A percentile compares a stretch with the other conserved stretches of the same genome.
phyloP scores from a whole-genome alignment of 2,797 vertebrate genomes.

The Karalla daura region DNA sequence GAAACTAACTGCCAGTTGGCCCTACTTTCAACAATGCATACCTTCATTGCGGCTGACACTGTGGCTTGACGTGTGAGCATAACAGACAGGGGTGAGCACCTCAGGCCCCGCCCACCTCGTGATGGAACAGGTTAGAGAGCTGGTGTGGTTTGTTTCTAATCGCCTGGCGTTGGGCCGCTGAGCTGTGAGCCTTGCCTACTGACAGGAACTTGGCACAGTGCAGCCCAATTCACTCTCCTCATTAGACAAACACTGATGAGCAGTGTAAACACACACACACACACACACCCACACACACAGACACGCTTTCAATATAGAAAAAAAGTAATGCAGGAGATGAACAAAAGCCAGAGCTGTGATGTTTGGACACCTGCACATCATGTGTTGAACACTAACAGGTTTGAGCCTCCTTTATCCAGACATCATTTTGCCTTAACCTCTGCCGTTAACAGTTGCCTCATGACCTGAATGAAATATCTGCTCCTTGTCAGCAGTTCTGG shows the following conservation, averaged over 20 bases:
- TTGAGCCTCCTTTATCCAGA: constrained; percentile 26
- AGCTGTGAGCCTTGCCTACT: constrained; percentile 52
- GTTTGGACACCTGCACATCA: constrained; percentile 81
- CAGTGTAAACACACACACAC: constrained; percentile 77
- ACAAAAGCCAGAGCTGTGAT: constrained; percentile 49
- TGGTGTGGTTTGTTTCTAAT: constrained; percentile 72
- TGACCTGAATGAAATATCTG: constrained; percentile 11
- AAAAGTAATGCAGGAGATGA: constrained; percentile 6
- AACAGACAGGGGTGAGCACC: constrained; percentile 53
- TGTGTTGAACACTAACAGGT: constrained; percentile 31
- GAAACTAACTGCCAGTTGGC: constrained; percentile 77
- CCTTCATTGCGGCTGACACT: constrained; percentile 70
- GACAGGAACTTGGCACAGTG: constrained; percentile 83
- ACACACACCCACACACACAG: constrained; percentile 70
- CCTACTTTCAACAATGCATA: constrained; percentile 78
- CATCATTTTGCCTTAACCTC: constrained; percentile 15
- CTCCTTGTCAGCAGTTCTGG: not conserved
- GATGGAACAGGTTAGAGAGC: constrained; percentile 77
- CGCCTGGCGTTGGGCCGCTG: constrained; percentile 54
- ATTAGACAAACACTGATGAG: constrained; percentile 79
- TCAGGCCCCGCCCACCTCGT: constrained; percentile 65
- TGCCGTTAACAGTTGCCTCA: constrained; percentile 14
- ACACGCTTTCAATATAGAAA: constrained; percentile 44
- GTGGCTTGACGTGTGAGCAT: constrained; percentile 56
- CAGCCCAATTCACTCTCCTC: constrained; percentile 69